These are phyloP conservation scores for Meloidogyne floridensis DNA, from an alignment of 1,140 invertebrate genomes.

Conservation along the genomic window DNA sequence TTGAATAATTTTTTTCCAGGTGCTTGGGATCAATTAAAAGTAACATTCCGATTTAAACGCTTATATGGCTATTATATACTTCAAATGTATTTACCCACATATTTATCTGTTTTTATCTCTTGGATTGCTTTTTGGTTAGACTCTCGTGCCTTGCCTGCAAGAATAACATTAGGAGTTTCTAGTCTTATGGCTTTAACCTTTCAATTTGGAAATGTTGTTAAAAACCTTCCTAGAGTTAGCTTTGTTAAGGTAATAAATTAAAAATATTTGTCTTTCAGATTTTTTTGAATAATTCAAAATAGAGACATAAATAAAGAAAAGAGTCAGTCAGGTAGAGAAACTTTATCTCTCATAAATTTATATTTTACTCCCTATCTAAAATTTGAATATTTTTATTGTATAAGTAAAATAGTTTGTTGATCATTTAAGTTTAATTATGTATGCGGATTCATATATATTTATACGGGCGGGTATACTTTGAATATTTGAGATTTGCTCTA, in stretches of 20 bases:
- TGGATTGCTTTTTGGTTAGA: conserved; percentile 66
- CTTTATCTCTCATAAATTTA: too few species aligned
- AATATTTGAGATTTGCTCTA: too few species aligned
- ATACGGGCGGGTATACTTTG: too few species aligned
- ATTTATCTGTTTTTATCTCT: conserved; percentile 53
- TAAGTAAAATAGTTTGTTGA: too few species aligned
- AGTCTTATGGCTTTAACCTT: conserved; percentile 39
- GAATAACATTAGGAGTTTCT: conserved; percentile 56
- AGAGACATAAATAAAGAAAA: too few species aligned
- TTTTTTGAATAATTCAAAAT: too few species aligned
- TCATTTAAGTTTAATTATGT: too few species aligned
- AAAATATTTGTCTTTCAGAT: too few species aligned
- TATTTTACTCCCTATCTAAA: too few species aligned
- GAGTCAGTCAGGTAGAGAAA: too few species aligned
- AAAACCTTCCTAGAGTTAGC: conserved; percentile 56
- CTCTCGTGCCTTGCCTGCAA: conserved; percentile 59
- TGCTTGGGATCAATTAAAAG: conserved; percentile 66
- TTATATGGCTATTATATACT: conserved; percentile 65
- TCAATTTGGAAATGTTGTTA: conserved; percentile 65
- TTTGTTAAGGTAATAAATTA: conserved; percentile 53
- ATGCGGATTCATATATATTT: too few species aligned
- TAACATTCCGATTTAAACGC: conserved; percentile 67
- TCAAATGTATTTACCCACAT: conserved; percentile 65
- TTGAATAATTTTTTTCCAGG: conserved; percentile 29
- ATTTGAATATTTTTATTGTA: too few species aligned